Evolutionary conservation across 2,888 invertebrate species (phyloP).

Genomic region (Metellina segmentata): DNA sequence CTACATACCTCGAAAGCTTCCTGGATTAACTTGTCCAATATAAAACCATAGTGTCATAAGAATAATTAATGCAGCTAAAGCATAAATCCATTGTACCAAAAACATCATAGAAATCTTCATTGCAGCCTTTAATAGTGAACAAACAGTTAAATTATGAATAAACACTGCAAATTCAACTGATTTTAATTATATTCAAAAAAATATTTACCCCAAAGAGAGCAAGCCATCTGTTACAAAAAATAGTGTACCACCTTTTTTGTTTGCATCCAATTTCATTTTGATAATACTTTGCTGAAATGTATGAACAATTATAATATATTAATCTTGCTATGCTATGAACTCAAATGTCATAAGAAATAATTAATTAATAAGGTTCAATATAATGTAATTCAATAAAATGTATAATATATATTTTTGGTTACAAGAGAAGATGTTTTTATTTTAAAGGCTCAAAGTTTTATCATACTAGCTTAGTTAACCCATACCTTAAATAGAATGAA

Average conservation of each 20-base stretch:
- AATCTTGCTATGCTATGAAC: background rate
- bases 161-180: background rate
- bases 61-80: conserved; percentile 89
- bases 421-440: too few relatives aligned
- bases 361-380: too few relatives aligned
- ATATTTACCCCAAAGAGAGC: conserved; percentile 91
- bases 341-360: too few relatives aligned
- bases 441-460: too few relatives aligned
- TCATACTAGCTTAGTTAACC: too few relatives aligned
- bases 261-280: conserved; percentile 86
- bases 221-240: conserved; percentile 96
- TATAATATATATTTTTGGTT: too few relatives aligned
- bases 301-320: background rate
- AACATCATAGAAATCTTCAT: conserved; percentile 94
- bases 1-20: conserved; percentile 92
- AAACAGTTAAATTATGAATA: conserved; percentile 7
- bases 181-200: background rate
- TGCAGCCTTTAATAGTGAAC: conserved; percentile 86
- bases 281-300: conserved; percentile 50
- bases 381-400: too few relatives aligned
- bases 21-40: conserved; percentile 96
- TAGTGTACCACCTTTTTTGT: conserved; percentile 96
- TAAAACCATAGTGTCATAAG: conserved; percentile 95
- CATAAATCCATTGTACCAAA: conserved; percentile 95
- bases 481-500: too few relatives aligned